phyloP scores from a whole-genome alignment of 2,888 invertebrate species.

The Lepidochrysops patricia region DNA sequence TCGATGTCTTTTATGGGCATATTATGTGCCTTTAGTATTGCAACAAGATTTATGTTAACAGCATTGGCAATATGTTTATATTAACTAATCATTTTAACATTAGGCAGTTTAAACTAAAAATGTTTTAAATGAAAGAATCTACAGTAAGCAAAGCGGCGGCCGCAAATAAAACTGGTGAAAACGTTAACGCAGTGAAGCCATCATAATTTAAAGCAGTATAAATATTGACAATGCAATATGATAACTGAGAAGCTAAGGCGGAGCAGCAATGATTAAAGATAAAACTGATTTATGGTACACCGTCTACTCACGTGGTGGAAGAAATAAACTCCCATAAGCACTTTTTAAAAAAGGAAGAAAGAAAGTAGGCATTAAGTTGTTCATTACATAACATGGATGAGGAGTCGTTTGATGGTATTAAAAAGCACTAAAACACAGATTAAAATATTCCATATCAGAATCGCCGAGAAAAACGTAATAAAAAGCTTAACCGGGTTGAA shows the following conservation, averaged over 20 bases:
- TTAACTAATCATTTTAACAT: no score
- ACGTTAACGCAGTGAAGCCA: background rate
- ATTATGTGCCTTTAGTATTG: background rate
- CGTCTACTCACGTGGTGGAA: background rate
- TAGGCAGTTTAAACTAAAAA: no score
- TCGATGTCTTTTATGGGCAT: background rate
- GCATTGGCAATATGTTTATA: background rate
- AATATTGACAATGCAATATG: constrained; percentile 2
- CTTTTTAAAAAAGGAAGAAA: background rate
- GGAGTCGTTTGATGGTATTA: constrained; percentile 1
- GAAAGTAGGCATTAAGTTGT: background rate
- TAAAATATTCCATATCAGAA: background rate
- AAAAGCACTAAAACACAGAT: background rate
- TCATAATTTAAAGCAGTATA: background rate
- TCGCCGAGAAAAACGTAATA: background rate
- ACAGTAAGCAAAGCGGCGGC: background rate
- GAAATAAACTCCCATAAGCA: background rate
- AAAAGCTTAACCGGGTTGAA: constrained; percentile 4
- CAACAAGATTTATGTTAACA: background rate
- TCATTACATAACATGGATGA: background rate
- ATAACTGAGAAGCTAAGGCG: background rate
- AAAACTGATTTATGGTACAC: background rate
- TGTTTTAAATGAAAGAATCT: background rate
- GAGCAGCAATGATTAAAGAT: background rate
- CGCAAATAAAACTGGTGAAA: background rate